A percentile compares a stretch with the other conserved stretches of the same genome.
These are phyloP conservation scores for Diplodus sargus DNA, from an alignment of 2,797 vertebrate species.

Conservation along the genomic window DNA sequence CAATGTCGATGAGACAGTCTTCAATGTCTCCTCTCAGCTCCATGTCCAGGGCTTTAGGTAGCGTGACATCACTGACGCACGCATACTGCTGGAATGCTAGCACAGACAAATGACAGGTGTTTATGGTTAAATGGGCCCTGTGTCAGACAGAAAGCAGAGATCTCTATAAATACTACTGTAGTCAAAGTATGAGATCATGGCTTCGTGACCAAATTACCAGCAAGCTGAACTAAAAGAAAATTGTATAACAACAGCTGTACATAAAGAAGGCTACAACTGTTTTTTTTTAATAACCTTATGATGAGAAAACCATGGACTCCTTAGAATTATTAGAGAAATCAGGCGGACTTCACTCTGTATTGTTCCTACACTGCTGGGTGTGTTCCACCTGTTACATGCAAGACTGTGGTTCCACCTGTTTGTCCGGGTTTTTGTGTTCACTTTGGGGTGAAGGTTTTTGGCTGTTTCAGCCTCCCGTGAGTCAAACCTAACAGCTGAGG, in stretches of 20 bases:
- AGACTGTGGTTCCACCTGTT: conserved; percentile 63
- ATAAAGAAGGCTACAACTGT: neutral
- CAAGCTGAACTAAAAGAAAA: neutral
- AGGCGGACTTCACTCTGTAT: neutral
- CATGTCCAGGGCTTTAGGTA: conserved; percentile 79
- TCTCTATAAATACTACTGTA: neutral
- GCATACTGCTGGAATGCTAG: conserved; percentile 80
- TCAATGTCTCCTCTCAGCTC: conserved; percentile 84
- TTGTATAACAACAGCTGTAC: too few species aligned
- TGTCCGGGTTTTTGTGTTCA: conserved; percentile 25
- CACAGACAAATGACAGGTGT: conserved; percentile 19
- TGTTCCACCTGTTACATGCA: conserved; percentile 24
- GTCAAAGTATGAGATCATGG: neutral
- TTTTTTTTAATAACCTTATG: neutral
- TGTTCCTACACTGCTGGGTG: conserved; percentile 38
- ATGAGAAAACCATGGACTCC: neutral
- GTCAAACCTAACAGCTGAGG: neutral
- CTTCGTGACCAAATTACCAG: neutral
- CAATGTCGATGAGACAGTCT: conserved; percentile 82
- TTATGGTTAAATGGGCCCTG: neutral
- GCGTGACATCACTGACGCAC: conserved; percentile 67
- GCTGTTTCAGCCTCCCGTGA: neutral
- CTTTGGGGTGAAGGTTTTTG: conserved; percentile 7
- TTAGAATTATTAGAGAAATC: neutral
- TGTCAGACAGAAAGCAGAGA: neutral